These are phyloP conservation scores for Dermolepida albohirtum DNA, from an alignment of 2,888 invertebrate genomes.

Conservation along the genomic window DNA sequence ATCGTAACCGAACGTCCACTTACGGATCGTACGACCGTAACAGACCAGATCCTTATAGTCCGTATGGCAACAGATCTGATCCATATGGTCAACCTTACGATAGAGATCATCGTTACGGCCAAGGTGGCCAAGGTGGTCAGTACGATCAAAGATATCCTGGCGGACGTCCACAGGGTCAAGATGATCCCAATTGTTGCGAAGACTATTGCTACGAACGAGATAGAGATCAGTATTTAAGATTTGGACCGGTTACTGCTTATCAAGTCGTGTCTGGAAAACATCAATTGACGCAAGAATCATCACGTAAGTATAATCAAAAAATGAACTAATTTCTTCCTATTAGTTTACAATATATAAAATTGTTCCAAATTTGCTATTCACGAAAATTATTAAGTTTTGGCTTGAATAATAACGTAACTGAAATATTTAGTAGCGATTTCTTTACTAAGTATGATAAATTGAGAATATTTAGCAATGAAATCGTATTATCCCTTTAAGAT, in stretches of 20 bases:
- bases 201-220: conserved; percentile 73
- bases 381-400: too few species aligned
- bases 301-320: conserved; percentile 68
- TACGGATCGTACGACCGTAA: conserved; percentile 43
- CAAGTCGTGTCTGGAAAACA: conserved; percentile 74
- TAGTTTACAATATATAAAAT: too few species aligned
- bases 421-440: too few species aligned
- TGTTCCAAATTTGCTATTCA: too few species aligned
- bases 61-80: conserved; percentile 37
- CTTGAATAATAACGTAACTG: too few species aligned
- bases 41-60: conserved; percentile 41
- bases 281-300: conserved; percentile 72
- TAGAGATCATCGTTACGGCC: conserved; percentile 40
- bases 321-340: too few species aligned
- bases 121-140: conserved; percentile 10
- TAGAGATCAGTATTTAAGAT: conserved; percentile 74
- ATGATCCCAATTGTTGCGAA: conserved; percentile 64
- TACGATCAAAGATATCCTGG: conserved; percentile 31
- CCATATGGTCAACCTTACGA: conserved; percentile 46
- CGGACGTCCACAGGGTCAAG: conserved; percentile 46
- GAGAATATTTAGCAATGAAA: too few species aligned
- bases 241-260: conserved; percentile 83
- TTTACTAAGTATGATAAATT: too few species aligned
- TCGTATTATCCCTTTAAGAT: too few species aligned
- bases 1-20: conserved; percentile 29